These are phyloP conservation scores for Trachelipus rathkii DNA, from an alignment of 1,140 invertebrate genomes.

Conservation along the genomic window DNA sequence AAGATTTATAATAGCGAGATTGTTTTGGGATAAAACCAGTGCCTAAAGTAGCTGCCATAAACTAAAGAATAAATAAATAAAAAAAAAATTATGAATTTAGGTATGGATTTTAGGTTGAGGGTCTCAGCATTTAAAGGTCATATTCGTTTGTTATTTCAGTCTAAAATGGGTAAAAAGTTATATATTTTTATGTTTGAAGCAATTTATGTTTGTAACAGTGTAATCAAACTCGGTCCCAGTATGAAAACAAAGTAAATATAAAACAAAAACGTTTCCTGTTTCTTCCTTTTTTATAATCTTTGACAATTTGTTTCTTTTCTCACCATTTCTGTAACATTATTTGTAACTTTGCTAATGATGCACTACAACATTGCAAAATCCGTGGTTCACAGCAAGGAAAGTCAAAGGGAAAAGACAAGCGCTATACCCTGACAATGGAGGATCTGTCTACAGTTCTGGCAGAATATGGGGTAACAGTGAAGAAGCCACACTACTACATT, in stretches of 20 bases:
- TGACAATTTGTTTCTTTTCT: slow-evolving; percentile 55
- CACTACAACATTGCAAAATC: slow-evolving; percentile 91
- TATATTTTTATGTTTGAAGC: slow-evolving; percentile 80
- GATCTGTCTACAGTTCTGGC: slow-evolving; percentile 87
- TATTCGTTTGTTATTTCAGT: slow-evolving; percentile 39
- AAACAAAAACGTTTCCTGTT: too few relatives aligned
- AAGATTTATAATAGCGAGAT: too few relatives aligned
- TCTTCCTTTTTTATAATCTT: not conserved
- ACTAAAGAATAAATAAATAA: too few relatives aligned
- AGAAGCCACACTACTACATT: slow-evolving; percentile 91
- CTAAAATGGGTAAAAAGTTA: too few relatives aligned
- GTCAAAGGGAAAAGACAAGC: slow-evolving; percentile 74
- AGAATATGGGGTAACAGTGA: slow-evolving; percentile 91
- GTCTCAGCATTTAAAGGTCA: too few relatives aligned
- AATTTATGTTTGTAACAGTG: slow-evolving; percentile 55
- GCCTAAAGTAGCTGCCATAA: too few relatives aligned
- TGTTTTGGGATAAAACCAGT: too few relatives aligned
- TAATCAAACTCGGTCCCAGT: too few relatives aligned
- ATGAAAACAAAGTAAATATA: too few relatives aligned
- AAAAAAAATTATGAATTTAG: too few relatives aligned
- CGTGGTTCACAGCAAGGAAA: slow-evolving; percentile 55
- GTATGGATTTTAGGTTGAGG: too few relatives aligned
- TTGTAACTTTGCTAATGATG: slow-evolving; percentile 94
- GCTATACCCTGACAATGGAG: slow-evolving; percentile 89
- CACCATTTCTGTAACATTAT: too few relatives aligned